A percentile compares a stretch with the other conserved stretches of the same genome.
Conservation (phyloP, 2,113 vertebrate genomes). For the Coreoperca whiteheadi region DNA sequence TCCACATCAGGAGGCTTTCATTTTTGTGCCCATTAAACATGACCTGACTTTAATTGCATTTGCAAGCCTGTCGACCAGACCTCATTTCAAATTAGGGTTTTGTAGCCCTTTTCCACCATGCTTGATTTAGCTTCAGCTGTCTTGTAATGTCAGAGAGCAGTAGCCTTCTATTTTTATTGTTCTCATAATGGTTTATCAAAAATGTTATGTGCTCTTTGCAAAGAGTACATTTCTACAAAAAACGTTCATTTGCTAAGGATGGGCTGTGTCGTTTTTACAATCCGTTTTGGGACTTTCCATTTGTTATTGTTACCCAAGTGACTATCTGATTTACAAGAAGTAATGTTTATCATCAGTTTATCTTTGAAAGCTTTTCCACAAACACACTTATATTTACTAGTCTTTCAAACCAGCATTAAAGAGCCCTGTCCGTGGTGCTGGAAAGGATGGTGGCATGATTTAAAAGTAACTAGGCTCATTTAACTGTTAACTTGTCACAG, state of each 20-base stretch:
- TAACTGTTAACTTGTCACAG: not conserved
- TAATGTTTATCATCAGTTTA: no score
- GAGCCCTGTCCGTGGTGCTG: not conserved
- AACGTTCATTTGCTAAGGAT: not conserved
- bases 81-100: slow-evolving; percentile 64
- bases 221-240: slow-evolving; percentile 17
- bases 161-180: slow-evolving; percentile 30
- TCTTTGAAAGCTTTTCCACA: slow-evolving; percentile 7
- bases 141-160: slow-evolving; percentile 23
- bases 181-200: slow-evolving; percentile 23
- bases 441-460: not conserved
- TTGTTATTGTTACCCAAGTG: not conserved
- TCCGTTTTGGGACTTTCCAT: not conserved
- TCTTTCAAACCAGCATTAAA: slow-evolving; percentile 1
- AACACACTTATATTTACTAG: not conserved
- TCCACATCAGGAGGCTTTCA: slow-evolving; percentile 70
- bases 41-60: slow-evolving; percentile 76
- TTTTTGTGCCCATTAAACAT: slow-evolving; percentile 76
- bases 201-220: slow-evolving; percentile 18
- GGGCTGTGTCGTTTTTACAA: not conserved
- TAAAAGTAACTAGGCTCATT: slow-evolving; percentile 6
- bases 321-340: not conserved
- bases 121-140: slow-evolving; percentile 46
- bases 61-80: slow-evolving; percentile 65
- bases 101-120: slow-evolving; percentile 49